Evolutionary conservation across 1,140 invertebrate species (phyloP), one percentile per base, ranked within the genome.

Genomic region (Onthophagus taurus): DNA sequence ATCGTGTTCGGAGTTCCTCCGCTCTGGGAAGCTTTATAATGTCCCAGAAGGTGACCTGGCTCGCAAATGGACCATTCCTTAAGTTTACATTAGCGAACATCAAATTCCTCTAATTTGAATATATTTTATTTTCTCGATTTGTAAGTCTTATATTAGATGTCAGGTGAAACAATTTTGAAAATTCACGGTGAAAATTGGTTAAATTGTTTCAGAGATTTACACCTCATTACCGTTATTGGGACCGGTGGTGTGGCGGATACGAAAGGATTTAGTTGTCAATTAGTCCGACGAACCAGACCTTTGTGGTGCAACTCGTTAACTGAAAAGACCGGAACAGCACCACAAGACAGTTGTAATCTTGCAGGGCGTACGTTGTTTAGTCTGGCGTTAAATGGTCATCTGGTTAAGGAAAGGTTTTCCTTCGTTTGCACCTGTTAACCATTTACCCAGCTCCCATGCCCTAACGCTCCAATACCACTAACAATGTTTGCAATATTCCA

Each of bases 341-440:
- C n/a, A n/a, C n/a, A n/a, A n/a, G 17, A 8, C 12, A 13, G 18
- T 36, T 6, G 34, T 36, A 36, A 36, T 36, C 34, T 36, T 36
- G 23, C 23, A 36, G 18, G 19, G 18, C 34, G 23, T 20, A 36
- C 23, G 34, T 12, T 36, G 34, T 36, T 36, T 36, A 36, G 19
- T 36, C 34, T 36, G 18, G 18, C 34, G 34, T 36, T 36, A 36
- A 36, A 36, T 36, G 34, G 34, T 36, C 34, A 36, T 36, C 34
- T 20, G 34, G 34, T 18, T 36, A 20, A 11, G 31, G 34, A 21
- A 36, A 36, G 18, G 34, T 20, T 36, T n/a, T n/a, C n/a, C n/a
- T 20, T 11, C n/a, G 16, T 3, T 17, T 20, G 34, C 34, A 36
- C 34, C 34, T 36, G 34, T 19, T 36, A 36, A 20, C 18, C 34